These are phyloP conservation scores for Globodera rostochiensis DNA, from an alignment of 1,140 invertebrate genomes.

Conservation along the genomic window DNA sequence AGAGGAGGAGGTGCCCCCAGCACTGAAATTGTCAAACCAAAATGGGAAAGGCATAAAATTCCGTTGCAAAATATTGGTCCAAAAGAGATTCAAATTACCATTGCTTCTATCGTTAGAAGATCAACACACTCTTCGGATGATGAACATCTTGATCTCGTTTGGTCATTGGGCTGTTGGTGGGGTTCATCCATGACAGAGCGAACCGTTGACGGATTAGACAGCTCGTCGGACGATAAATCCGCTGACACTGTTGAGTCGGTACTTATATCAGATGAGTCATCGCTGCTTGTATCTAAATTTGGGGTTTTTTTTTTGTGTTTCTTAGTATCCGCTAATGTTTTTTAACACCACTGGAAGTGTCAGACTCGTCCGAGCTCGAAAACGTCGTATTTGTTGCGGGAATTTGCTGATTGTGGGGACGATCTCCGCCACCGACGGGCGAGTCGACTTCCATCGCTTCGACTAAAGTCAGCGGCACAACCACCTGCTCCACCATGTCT, in stretches of 20 bases:
- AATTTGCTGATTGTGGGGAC: neutral
- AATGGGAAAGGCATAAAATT: no score
- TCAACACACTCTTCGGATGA: neutral
- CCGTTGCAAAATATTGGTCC: no score
- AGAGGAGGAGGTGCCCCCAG: no score
- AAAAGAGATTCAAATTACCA: neutral
- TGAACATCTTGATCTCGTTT: neutral
- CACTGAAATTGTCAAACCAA: no score
- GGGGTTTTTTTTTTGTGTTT: neutral
- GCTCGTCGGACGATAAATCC: conserved; percentile 1
- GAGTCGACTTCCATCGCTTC: conserved; percentile 15
- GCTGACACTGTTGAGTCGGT: neutral
- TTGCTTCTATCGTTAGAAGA: neutral
- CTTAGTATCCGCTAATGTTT: neutral
- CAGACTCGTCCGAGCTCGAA: conserved; percentile 22
- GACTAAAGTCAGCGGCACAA: conserved; percentile 2
- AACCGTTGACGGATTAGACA: conserved; percentile 7
- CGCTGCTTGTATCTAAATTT: conserved; percentile 8
- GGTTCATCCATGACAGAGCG: neutral
- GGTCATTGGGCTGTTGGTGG: neutral
- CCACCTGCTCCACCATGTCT: conserved; percentile 10
- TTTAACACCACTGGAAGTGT: conserved; percentile 4
- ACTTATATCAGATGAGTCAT: neutral
- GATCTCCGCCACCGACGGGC: neutral
- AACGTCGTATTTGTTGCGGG: neutral